Base-by-base conservation (phyloP, 2,888 invertebrate genomes). In the Coleophora flavipennella region DNA sequence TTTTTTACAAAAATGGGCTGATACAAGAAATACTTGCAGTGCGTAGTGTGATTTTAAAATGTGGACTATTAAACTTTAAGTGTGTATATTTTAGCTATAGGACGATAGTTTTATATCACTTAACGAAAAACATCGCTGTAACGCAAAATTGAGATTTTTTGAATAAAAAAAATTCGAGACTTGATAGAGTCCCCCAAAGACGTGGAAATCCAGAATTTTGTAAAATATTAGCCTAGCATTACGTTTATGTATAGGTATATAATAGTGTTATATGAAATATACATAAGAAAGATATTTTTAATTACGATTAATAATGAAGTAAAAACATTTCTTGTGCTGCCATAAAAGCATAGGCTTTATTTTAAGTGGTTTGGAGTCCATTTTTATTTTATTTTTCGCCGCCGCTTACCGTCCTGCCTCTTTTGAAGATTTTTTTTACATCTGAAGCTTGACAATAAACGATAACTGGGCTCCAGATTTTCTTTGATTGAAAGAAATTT, bases 261-360 rank as follows among this genome's bases (percentile, higher is more conserved):
- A 42, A 55, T 64, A 67, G 67, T 55, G 48, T 60, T 59, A 55
- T 65, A 20, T 61, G 50, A 62, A 62, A 64, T 57, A 65, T 67
- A 61, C 70, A 70, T 69, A 58, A 62, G 57, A 65, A 71, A 72
- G 72, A 83, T 80, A 80, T 83, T 81, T 80, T 81, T 77, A 68
- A 70, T 65, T 67, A 66, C 64, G 51, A 64, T 58, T 64, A 20
- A 57, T 56, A 57, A 61, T 51, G 44, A 39, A 40, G 44, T 50
- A 10, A 33, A 33, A 1, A 32, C 55, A 54, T 62, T 64, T 61
- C 61, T 67, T 60, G 68, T 64, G 74, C 77, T 78, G 79, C 77
- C 78, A 77, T 77, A 75, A 20, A 20, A 67, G 70, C 66, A 55
- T 71, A 70, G 67, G 45, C 40, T 50, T 55, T 44, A 36, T n/a